Evolutionary conservation across 2,888 invertebrate genomes (phyloP).

Genomic region (Pristionchus mayeri): DNA sequence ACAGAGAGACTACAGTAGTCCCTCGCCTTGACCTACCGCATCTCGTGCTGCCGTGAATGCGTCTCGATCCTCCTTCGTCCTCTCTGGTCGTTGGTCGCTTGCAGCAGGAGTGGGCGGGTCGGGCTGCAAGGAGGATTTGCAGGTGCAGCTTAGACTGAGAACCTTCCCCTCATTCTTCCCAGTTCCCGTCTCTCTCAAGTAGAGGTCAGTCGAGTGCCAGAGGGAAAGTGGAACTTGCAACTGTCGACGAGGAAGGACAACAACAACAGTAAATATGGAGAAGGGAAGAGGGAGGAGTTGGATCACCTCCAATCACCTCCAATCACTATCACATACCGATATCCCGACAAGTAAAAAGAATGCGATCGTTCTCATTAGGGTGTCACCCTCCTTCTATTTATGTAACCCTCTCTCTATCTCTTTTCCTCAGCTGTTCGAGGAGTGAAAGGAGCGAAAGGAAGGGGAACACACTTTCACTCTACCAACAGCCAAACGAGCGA

Average conservation of each 20-base stretch:
- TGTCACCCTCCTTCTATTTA: too few relatives aligned
- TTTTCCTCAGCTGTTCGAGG: slow-evolving; percentile 14
- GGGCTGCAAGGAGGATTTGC: slow-evolving; percentile 47
- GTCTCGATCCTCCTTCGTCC: slow-evolving; percentile 56
- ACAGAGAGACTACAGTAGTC: not conserved
- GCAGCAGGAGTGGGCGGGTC: slow-evolving; percentile 62
- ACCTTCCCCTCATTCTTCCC: not conserved
- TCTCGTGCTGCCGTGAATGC: slow-evolving; percentile 62
- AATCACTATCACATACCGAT: slow-evolving; percentile 9
- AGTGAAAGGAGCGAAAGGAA: not conserved
- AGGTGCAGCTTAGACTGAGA: not conserved
- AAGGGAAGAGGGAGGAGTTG: not conserved
- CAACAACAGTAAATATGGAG: not conserved
- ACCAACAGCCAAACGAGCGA: not conserved
- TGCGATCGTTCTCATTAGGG: slow-evolving; percentile 2
- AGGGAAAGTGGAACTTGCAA: slow-evolving; percentile 11
- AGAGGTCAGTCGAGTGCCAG: not conserved
- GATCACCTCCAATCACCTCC: not conserved
- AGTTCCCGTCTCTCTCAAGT: not conserved
- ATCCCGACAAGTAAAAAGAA: not conserved
- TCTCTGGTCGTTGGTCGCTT: slow-evolving; percentile 54
- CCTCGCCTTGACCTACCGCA: slow-evolving; percentile 30
- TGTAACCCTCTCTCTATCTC: not conserved
- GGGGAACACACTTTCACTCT: not conserved
- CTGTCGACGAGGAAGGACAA: not conserved